Conservation (phyloP, 2,797 vertebrate genomes). For the Oryzias dopingdopingensis region DNA sequence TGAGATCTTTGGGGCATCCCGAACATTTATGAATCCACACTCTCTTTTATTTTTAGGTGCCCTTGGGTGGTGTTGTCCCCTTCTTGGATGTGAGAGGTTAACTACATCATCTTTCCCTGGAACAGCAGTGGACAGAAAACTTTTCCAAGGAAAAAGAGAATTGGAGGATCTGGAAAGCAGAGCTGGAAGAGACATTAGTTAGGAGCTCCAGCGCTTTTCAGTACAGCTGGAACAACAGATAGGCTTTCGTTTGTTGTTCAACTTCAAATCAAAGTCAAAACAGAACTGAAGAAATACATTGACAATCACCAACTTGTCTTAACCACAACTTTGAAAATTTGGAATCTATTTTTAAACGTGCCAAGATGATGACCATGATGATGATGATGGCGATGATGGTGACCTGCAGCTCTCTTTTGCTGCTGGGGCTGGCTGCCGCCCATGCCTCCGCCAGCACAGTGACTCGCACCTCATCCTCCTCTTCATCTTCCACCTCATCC, state of each 20-base stretch:
- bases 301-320: background rate
- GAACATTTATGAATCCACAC: slow-evolving; percentile 38
- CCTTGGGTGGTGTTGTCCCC: slow-evolving; percentile 40
- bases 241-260: background rate
- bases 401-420: slow-evolving; percentile 68
- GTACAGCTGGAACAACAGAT: background rate
- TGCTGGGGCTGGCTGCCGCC: slow-evolving; percentile 66
- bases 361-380: slow-evolving; percentile 73
- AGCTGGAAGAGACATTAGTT: slow-evolving; percentile 2
- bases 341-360: background rate
- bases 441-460: slow-evolving; percentile 53
- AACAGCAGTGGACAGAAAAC: slow-evolving; percentile 18
- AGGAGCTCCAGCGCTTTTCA: background rate
- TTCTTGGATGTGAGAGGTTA: slow-evolving; percentile 55
- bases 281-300: background rate
- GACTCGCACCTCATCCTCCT: slow-evolving; percentile 27
- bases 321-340: background rate
- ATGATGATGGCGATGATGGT: slow-evolving; percentile 66
- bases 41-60: slow-evolving; percentile 53
- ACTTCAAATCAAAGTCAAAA: slow-evolving; percentile 2
- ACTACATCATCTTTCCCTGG: slow-evolving; percentile 12
- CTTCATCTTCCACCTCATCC: slow-evolving; percentile 43
- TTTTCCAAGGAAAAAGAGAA: slow-evolving; percentile 10
- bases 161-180: slow-evolving; percentile 7
- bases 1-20: slow-evolving; percentile 28